Base-by-base conservation (phyloP, 1,140 invertebrate species). In the Drosophila mojavensis region DNA sequence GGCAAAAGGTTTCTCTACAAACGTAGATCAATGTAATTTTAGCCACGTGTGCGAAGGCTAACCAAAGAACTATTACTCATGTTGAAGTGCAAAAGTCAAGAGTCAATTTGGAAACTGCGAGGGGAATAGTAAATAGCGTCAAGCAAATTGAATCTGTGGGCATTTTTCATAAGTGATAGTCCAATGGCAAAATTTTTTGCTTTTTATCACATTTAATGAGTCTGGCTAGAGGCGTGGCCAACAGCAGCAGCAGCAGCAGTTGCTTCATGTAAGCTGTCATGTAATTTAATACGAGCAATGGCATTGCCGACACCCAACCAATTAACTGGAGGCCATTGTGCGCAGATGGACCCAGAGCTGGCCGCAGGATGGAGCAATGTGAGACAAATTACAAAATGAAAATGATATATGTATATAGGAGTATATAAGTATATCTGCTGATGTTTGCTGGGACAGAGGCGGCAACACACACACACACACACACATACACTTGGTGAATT, bases 381-480 rank as follows among this genome's bases (percentile, higher is more conserved):
- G 76, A 74, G 76, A 86, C 83, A 86, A 86, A 86, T 86, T 86
- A 86, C 82, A 88, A 88, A 88, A 88, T 88, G 83, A 88, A 86
- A 88, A 86, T 86, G 82, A 86, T 86, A 86, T 83, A 86, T 86
- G 82, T 69, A 33, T 53, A 15, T 28, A 13, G 7, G 6, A 39
- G 30, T 41, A 86, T 88, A 86, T 79, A 86, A 88, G 82, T 72
- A 47, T 17, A 60, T 47, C 24, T 47, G 28, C 47, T 53, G 54
- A 6, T 11, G n/a, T 30, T 7, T 33, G 33, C 33, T 7, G 33
- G 13, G 11, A 13, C 0, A 47, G 17, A 17, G 43, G 13, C 41
- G 41, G 41, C 41, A 15, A 15, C 36, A 39, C 36, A 39, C 36
- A 39, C 36, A 15, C 36, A 39, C 36, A 39, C 36, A 39, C 36